These are phyloP conservation scores for Sinotaia quadrata DNA, from an alignment of 2,888 invertebrate genomes.

Conservation along the genomic window DNA sequence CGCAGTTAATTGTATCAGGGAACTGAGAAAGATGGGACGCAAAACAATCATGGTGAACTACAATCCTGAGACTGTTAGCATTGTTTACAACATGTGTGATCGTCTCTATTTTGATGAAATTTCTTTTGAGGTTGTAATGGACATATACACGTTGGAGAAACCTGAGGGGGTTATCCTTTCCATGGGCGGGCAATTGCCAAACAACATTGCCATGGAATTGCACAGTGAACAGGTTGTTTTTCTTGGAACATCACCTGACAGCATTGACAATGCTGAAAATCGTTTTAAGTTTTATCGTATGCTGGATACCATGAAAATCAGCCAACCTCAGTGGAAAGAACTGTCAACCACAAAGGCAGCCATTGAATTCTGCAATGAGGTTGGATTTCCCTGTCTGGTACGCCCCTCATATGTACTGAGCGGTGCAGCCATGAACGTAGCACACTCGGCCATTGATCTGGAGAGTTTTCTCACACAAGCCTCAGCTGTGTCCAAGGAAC, in stretches of 20 bases:
- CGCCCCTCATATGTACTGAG: conserved; percentile 98
- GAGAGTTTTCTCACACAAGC: conserved; percentile 88
- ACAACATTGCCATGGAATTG: conserved; percentile 99
- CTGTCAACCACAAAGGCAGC: conserved; percentile 90
- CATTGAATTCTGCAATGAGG: conserved; percentile 90
- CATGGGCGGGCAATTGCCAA: conserved; percentile 98
- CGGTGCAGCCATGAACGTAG: conserved; percentile 98
- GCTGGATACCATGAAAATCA: conserved; percentile 93
- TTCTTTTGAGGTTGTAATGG: conserved; percentile 98
- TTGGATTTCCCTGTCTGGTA: conserved; percentile 96
- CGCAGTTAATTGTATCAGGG: conserved; percentile 95
- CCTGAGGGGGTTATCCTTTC: conserved; percentile 95
- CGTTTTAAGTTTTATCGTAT: conserved; percentile 98
- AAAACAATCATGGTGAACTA: conserved; percentile 99
- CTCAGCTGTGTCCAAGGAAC: conserved; percentile 92
- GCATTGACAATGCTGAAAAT: conserved; percentile 98
- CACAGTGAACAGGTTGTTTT: conserved; percentile 85
- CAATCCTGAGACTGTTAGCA: conserved; percentile 99
- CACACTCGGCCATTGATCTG: conserved; percentile 90
- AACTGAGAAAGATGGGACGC: conserved; percentile 87
- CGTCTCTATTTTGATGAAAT: conserved; percentile 99
- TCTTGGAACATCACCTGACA: conserved; percentile 95
- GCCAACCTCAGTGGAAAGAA: conserved; percentile 98
- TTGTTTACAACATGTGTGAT: conserved; percentile 99
- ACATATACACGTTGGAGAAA: conserved; percentile 93